Evolutionary conservation across 2,797 vertebrate genomes (phyloP), one percentile per base, ranked within the genome.

Genomic region (Eutrigla gurnardus): DNA sequence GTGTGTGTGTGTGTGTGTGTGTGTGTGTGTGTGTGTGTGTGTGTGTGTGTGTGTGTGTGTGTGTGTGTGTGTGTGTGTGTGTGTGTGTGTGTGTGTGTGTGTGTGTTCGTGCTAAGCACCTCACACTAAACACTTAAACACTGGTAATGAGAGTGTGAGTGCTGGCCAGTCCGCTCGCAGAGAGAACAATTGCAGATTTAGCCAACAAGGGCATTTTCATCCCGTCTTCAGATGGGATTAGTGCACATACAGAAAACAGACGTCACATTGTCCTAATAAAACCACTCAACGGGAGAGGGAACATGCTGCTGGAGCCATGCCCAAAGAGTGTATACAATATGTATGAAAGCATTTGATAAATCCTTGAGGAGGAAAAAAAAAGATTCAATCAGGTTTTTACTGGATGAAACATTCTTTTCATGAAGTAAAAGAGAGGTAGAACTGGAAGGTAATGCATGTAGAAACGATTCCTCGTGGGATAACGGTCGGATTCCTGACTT

Each of bases 61-160:
- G 63, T 57, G 54, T 36, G 53, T 42, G 50, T 42, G 73, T 52
- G 69, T 37, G 58, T 18, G 55, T 32, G 70, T 55, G 52, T 18
- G 47, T 13, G 43, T 68, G 77, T 65, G 63, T 57, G 54, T 36
- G 53, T 42, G 50, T 42, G 73, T 52, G 69, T 37, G 58, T 18
- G 55, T 32, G 70, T 55, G 52, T 18, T n/a, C n/a, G 47, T 17
- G 74, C 80, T 83, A 85, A 89, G 88, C 88, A 87, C 81, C 88
- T 88, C 91, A 78, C 75, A 79, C 90, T 89, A 84, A 93, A 91
- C 90, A 90, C 86, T 92, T 89, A 90, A 93, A 92, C 87, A 86
- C 77, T 77, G 81, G 87, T 91, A 93, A 92, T 91, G 89, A 92
- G 83, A 73, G 82, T 80, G 87, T 75, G 87, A 93, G 87, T 85